phyloP scores from a whole-genome alignment of 2,888 invertebrate species.

The Eugnorisma glareosa region DNA sequence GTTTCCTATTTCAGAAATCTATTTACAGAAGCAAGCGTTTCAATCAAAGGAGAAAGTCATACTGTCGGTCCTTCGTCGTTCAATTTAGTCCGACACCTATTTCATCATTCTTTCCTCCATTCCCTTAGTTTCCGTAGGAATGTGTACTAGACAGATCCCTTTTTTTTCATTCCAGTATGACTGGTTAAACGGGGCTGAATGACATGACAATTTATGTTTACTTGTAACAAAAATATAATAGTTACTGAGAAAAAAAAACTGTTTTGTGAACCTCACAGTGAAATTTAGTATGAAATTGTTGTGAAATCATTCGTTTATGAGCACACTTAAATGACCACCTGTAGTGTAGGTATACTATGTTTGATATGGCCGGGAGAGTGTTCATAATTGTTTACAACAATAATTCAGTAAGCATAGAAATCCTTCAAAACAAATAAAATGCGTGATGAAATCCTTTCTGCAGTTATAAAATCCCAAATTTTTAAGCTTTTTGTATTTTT shows the following conservation, averaged over 20 bases:
- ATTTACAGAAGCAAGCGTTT: conserved; percentile 29
- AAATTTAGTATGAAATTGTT: neutral
- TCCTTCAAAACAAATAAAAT: neutral
- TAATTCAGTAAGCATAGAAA: neutral
- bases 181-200: neutral
- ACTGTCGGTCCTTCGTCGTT: conserved; percentile 27
- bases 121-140: conserved; percentile 29
- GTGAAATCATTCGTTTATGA: neutral
- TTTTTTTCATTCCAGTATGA: conserved; percentile 10
- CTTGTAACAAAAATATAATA: neutral
- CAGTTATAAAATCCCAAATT: neutral
- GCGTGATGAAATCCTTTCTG: neutral
- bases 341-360: no score
- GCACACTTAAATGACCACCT: no score
- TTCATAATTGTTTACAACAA: neutral
- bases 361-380: no score
- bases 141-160: conserved; percentile 14
- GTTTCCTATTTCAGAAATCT: conserved; percentile 18
- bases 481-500: neutral
- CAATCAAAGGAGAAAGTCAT: conserved; percentile 21
- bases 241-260: neutral
- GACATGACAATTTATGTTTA: neutral
- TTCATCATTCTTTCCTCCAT: conserved; percentile 42
- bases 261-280: neutral
- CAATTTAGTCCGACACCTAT: conserved; percentile 53